Base-by-base conservation (phyloP, 1,140 invertebrate species). In the Scaptomyza pallida region DNA sequence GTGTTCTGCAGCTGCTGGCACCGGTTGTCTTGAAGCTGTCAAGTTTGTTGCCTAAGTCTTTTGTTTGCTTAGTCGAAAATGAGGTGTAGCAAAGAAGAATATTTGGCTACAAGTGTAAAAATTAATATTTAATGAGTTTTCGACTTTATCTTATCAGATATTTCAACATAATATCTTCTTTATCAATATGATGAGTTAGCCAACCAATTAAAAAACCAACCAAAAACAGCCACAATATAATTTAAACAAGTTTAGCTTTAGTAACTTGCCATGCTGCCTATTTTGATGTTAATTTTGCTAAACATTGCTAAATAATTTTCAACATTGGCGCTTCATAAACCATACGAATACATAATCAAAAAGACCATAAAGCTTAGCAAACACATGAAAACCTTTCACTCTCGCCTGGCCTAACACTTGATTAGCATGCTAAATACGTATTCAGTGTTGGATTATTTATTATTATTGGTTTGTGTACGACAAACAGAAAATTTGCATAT, bases 361-460 rank as follows among this genome's bases (percentile, higher is more conserved):
- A 69, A 71, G 61, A 51, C 75, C 47, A 67, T 76, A 85, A 72
- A 70, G 41, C 15, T 37, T 30, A 33, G 61, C 43, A 41, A 48
- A 30, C 51, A 62, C 65, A 9, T 67, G 69, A 47, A 48, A 62
- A 50, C 81, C 81, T 77, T 85, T 85, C 81, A 85, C 81, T 85
- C 81, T 74, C 64, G 35, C 35, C 35, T 10, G 50, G 30, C 35
- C 35, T 10, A 45, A 23, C 52, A 45, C 67, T 73, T 71, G 77
- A 86, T 85, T 85, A 70, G 56, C 61, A 81, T 81, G 81, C 77
- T 86, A 85, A 83, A 86, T 64, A 72, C 48, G 15, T 64, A 44
- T 76, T 62, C 50, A 64, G 35, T 52, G 71, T 50, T 55, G 10
- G 41, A 33, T 54, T 51, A 45, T 61, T 30, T 51, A 37, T 61